A percentile compares a stretch with the other conserved stretches of the same genome.
phyloP scores from a whole-genome alignment of 2,888 invertebrate genomes.

The Nematopogon swammerdamellus region DNA sequence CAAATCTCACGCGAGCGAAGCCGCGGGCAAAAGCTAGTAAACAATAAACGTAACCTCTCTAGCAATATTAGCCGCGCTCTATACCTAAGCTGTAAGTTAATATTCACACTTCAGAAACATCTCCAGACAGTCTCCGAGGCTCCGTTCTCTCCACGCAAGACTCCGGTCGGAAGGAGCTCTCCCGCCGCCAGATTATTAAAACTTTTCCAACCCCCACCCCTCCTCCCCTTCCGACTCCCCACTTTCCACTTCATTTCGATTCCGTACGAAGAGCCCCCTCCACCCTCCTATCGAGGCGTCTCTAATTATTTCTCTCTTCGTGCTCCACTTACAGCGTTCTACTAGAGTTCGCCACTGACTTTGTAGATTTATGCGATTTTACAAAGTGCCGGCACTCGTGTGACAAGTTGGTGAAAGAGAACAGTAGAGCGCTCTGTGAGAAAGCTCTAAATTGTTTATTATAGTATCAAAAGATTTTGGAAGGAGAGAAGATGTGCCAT shows the following conservation, averaged over 20 bases:
- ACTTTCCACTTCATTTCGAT: not conserved
- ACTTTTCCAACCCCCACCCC: not conserved
- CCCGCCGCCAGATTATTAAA: not conserved
- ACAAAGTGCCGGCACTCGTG: too few species aligned
- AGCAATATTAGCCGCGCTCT: too few species aligned
- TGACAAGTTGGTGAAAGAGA: too few species aligned
- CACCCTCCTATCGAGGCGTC: not conserved
- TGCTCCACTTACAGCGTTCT: not conserved
- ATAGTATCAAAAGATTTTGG: too few species aligned
- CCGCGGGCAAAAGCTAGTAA: too few species aligned
- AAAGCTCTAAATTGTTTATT: too few species aligned
- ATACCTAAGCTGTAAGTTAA: too few species aligned
- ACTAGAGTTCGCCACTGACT: not conserved
- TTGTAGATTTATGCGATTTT: not conserved
- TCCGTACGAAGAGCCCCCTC: not conserved
- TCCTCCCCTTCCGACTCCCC: not conserved
- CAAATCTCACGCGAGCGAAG: too few species aligned
- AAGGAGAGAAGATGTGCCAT: too few species aligned
- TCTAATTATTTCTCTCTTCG: not conserved
- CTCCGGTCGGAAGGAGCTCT: not conserved
- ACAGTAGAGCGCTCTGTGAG: too few species aligned
- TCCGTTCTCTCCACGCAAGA: not conserved
- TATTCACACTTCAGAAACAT: too few species aligned
- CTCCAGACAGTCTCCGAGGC: not conserved
- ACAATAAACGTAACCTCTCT: too few species aligned